Evolutionary conservation across 2,113 vertebrate species (phyloP).

Genomic region (Anhinga anhinga): DNA sequence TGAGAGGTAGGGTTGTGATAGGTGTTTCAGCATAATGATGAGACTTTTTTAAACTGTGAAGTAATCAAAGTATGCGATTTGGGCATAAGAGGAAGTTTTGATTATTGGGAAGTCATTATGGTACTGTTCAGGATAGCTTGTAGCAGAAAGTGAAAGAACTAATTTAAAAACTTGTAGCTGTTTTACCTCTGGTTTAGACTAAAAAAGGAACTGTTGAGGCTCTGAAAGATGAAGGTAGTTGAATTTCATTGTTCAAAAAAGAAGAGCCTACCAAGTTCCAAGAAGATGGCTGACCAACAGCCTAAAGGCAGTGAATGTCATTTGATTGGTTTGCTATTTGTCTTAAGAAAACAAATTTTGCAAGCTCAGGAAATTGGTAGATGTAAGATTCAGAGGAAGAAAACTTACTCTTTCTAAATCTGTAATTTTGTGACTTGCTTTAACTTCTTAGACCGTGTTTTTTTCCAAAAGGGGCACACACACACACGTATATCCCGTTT

Average conservation of each 20-base stretch:
- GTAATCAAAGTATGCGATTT: not conserved
- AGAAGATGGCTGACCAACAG: not conserved
- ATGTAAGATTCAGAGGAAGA: not conserved
- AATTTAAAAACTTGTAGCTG: not conserved
- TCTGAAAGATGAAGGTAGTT: not conserved
- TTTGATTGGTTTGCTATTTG: not conserved
- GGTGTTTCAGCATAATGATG: not conserved
- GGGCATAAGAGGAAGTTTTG: not conserved
- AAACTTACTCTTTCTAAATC: not conserved
- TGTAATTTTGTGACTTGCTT: not conserved
- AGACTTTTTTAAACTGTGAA: not conserved
- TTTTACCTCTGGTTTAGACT: not conserved
- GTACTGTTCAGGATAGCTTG: not conserved
- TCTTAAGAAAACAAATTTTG: not conserved
- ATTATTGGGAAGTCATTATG: not conserved
- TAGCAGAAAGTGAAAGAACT: not conserved
- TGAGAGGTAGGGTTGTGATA: not conserved
- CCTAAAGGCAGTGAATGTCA: not conserved
- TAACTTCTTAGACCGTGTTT: not conserved
- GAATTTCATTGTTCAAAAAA: not conserved
- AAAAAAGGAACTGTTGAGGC: not conserved
- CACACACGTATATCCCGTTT: rapidly evolving
- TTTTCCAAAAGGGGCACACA: not conserved
- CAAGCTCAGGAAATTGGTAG: not conserved
- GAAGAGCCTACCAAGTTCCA: not conserved